Base-by-base conservation (phyloP, 2,888 invertebrate genomes). In the Tetranychus truncatus region DNA sequence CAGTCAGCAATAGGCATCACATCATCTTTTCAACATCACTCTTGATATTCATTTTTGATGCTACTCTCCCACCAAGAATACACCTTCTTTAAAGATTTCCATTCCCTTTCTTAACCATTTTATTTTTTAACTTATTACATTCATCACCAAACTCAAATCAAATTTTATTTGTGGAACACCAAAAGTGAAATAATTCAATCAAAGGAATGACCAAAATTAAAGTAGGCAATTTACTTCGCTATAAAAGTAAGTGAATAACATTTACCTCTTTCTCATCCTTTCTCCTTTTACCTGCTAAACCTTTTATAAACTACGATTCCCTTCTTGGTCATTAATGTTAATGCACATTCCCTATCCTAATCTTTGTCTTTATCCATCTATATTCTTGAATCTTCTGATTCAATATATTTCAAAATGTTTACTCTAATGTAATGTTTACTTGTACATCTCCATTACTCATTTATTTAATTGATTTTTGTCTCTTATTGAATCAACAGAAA, bases 211-310 rank as follows among this genome's bases (percentile, higher is more conserved):
- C 69, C 20, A 72, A 72, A 73, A 66, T 73, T 55, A 73, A 73
- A 73, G 55, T 34, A 15, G 73, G 73, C n/a, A 21, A 66, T 55
- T 34, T 73, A 65, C 65, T 73, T 18, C 20, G 21, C 21, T 73
- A 73, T 55, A 73, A 73, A 73, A 73, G 73, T 73, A 73, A 73
- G 73, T 73, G 44, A 34, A 6, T 1, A 45, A 15, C 55, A 34
- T 73, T 66, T 73, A n/a, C n/a, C 44, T 6, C n/a, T 15, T 45
- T 24, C 15, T 2, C 20, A 44, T 45, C n/a, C 45, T 72, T 9
- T 45, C 34, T 69, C n/a, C 2, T 66, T 66, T 66, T 66, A 20
- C 18, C 11, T 11, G 20, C 1, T 21, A 1, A 24, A 34, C 15
- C 9, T 71, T 24, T 15, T 6, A 71, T 24, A 44, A 72, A 6